Conservation (phyloP, 2,797 vertebrate genomes). For the Scolopax rusticola region DNA sequence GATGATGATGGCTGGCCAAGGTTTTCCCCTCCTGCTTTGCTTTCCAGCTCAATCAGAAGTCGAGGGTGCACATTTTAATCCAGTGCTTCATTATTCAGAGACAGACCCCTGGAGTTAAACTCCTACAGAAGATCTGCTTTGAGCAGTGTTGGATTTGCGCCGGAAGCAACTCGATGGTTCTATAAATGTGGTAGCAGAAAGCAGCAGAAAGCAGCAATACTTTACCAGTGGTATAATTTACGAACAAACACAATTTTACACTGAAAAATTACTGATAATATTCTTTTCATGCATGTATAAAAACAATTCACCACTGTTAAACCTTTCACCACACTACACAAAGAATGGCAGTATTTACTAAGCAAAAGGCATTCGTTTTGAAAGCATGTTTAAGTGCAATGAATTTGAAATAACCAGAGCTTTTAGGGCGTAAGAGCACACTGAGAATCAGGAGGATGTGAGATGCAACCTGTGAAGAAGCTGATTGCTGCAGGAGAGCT, state of each 20-base stretch:
- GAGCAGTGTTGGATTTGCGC: not conserved
- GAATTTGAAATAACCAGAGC: not conserved
- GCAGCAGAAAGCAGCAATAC: not conserved
- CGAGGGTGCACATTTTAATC: not conserved
- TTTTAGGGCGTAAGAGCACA: not conserved
- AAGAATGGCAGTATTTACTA: not conserved
- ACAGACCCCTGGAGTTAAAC: constrained; percentile 4
- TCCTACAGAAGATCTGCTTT: constrained; percentile 19
- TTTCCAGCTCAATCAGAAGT: constrained; percentile 5
- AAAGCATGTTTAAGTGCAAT: not conserved
- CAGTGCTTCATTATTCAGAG: not conserved
- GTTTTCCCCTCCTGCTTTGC: not conserved
- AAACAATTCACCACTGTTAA: not conserved
- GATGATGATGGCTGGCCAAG: not conserved
- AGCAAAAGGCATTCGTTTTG: not conserved
- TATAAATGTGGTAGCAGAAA: not conserved
- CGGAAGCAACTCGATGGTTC: not conserved
- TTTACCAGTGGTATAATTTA: not conserved
- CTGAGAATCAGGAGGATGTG: not conserved
- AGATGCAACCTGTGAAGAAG: not conserved
- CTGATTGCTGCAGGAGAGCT: not conserved
- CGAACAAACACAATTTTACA: constrained; percentile 1
- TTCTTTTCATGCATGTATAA: not conserved
- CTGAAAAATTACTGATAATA: not conserved
- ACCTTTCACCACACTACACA: not conserved